phyloP scores from a whole-genome alignment of 2,113 vertebrate species.

The Rhinoderma darwinii region DNA sequence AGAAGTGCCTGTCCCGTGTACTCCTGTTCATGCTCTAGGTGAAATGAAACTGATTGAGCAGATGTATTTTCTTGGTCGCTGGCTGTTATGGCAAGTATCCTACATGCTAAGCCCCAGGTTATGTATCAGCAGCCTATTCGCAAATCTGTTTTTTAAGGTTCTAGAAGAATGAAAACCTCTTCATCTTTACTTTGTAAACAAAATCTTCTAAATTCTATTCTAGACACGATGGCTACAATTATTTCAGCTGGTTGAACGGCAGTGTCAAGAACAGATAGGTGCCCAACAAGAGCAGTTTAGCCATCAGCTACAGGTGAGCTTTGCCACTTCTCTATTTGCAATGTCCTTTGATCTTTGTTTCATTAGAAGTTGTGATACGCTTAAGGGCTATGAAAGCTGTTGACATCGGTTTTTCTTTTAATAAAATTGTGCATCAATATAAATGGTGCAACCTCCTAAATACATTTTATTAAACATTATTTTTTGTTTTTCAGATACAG shows the following conservation, averaged over 20 bases:
- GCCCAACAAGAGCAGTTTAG: conserved; percentile 93
- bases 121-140: background rate
- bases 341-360: background rate
- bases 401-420: no score
- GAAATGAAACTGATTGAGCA: no score
- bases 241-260: conserved; percentile 88
- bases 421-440: no score
- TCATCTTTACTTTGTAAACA: background rate
- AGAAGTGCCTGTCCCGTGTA: no score
- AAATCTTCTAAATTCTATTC: background rate
- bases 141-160: background rate
- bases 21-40: no score
- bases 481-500: no score
- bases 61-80: background rate
- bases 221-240: conserved; percentile 91
- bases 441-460: no score
- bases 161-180: background rate
- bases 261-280: conserved; percentile 90
- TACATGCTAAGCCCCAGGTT: background rate
- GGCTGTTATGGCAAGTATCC: background rate
- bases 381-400: no score
- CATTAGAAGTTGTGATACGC: background rate
- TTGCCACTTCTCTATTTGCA: background rate
- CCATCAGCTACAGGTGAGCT: conserved; percentile 86
- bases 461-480: no score